Conservation (phyloP, 2,888 invertebrate species). For the Encarsia formosa region DNA sequence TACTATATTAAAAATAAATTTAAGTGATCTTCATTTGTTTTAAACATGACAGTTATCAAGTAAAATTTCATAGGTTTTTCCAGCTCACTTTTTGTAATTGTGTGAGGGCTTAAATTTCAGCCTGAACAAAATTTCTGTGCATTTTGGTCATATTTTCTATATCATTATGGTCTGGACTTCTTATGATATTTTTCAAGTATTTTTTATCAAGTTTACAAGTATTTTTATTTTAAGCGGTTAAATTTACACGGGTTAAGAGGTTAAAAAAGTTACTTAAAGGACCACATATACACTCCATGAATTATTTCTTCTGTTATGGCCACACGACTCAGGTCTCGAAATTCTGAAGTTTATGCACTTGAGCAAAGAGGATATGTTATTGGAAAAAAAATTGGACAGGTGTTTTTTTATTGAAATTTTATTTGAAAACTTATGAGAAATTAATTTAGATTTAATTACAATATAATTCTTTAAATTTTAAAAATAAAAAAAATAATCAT, state of each 20-base stretch:
- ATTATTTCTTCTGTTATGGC: slow-evolving; percentile 56
- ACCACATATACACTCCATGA: slow-evolving; percentile 37
- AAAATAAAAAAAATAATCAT: no score
- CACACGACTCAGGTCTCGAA: slow-evolving; percentile 70
- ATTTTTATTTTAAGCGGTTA: slow-evolving; percentile 9
- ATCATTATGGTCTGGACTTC: slow-evolving; percentile 18
- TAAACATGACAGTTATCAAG: slow-evolving; percentile 17
- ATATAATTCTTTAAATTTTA: no score
- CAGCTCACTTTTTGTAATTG: slow-evolving; percentile 19
- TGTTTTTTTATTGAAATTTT: slow-evolving; percentile 29
- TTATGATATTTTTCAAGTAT: slow-evolving; percentile 18
- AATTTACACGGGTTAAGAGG: slow-evolving; percentile 9
- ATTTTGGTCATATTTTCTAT: slow-evolving; percentile 16
- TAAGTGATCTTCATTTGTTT: slow-evolving; percentile 26
- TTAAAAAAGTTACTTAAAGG: slow-evolving; percentile 11
- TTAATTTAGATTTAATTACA: no score
- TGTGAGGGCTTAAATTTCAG: slow-evolving; percentile 20
- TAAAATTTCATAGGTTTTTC: slow-evolving; percentile 17
- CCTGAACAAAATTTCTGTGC: slow-evolving; percentile 28
- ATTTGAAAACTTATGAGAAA: no score
- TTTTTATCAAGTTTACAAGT: slow-evolving; percentile 9
- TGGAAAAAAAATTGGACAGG: slow-evolving; percentile 78
- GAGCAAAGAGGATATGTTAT: slow-evolving; percentile 80
- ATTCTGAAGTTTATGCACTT: slow-evolving; percentile 80
- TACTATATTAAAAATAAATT: no score